Conservation (phyloP, 2,797 vertebrate genomes). For the Gila robusta region DNA sequence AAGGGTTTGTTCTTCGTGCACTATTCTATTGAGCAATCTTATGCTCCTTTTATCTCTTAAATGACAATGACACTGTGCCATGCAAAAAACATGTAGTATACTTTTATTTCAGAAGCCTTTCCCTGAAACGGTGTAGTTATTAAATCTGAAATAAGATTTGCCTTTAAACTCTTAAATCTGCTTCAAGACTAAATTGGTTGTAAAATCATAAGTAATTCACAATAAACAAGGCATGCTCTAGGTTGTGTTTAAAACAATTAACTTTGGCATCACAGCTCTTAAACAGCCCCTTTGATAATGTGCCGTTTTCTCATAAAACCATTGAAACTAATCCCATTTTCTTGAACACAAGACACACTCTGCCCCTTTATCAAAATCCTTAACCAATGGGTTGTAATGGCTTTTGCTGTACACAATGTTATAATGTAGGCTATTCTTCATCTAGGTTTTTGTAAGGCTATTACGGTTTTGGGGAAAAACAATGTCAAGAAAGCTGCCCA, state of each 20-base stretch:
- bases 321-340: conserved; percentile 3
- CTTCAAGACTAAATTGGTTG: not conserved
- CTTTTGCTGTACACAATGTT: conserved; percentile 63
- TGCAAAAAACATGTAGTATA: not conserved
- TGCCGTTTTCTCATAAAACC: not conserved
- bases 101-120: conserved; percentile 3
- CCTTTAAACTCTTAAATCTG: not conserved
- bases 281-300: not conserved
- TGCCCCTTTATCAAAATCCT: conserved; percentile 58
- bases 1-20: too few species aligned
- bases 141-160: not conserved
- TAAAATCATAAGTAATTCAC: not conserved
- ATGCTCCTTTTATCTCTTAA: too few species aligned
- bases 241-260: conserved; percentile 25
- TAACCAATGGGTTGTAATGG: conserved; percentile 58
- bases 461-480: conserved; percentile 61
- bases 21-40: too few species aligned
- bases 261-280: conserved; percentile 34
- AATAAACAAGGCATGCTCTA: conserved; percentile 28
- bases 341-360: conserved; percentile 54
- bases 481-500: conserved; percentile 62
- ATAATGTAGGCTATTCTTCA: conserved; percentile 53
- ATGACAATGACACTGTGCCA: not conserved
- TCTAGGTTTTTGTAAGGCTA: conserved; percentile 46
- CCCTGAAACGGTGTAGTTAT: not conserved